These are phyloP conservation scores for Cerastis leucographa DNA, from an alignment of 2,888 invertebrate species.

Conservation along the genomic window DNA sequence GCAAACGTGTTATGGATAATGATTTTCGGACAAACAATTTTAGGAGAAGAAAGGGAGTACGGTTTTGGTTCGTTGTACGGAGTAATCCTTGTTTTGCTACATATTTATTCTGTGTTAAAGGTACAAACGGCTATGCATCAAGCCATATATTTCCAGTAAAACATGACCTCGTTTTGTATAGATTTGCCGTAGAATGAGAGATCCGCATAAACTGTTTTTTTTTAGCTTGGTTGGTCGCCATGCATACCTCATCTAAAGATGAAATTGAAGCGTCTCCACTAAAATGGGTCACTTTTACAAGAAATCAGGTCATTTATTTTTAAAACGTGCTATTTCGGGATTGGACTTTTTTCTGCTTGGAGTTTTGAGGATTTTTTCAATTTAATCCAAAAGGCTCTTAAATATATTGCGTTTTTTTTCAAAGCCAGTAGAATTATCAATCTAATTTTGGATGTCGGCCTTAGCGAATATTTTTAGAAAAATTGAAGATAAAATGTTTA, in stretches of 20 bases:
- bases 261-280: not conserved
- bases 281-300: slow-evolving; percentile 34
- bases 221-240: no score
- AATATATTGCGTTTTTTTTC: slow-evolving; percentile 5
- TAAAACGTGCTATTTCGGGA: slow-evolving; percentile 40
- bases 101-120: not conserved
- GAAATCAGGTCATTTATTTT: slow-evolving; percentile 50
- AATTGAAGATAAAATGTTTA: not conserved
- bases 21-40: no score
- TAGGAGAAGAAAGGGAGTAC: no score
- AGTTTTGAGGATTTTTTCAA: slow-evolving; percentile 24
- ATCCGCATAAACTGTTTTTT: no score
- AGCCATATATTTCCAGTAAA: no score
- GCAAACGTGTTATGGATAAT: no score
- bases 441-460: not conserved
- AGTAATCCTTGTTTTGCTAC: not conserved
- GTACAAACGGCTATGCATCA: no score
- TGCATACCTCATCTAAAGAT: not conserved
- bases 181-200: no score
- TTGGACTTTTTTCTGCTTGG: not conserved
- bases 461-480: not conserved
- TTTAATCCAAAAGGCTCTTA: slow-evolving; percentile 10
- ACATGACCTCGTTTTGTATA: no score
- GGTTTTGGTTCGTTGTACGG: not conserved
- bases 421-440: not conserved